Conservation (phyloP, 2,113 vertebrate species). For the Guaruba guarouba region DNA sequence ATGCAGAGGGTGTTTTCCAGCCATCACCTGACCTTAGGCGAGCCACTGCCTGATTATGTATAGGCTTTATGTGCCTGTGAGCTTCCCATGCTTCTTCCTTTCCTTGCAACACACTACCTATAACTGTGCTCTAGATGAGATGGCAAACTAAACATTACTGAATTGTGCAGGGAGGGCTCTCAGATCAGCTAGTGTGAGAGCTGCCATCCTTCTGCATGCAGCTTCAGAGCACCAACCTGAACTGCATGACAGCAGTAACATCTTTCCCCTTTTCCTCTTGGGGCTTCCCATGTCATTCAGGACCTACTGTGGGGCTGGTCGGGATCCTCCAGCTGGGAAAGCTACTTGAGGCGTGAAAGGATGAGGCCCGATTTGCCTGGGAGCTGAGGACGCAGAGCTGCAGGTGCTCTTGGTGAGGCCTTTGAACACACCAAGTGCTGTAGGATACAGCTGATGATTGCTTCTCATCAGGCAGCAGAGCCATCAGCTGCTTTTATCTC, state of each 20-base stretch:
- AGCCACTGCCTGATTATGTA: neutral
- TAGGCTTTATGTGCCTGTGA: neutral
- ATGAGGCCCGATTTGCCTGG: neutral
- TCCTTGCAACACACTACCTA: neutral
- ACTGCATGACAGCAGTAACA: neutral
- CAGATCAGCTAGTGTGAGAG: neutral
- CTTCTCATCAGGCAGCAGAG: neutral
- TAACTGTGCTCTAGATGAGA: accelerated
- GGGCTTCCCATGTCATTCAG: neutral
- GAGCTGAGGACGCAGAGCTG: neutral
- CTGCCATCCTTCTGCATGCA: neutral
- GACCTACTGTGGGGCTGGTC: neutral
- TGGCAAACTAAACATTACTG: neutral
- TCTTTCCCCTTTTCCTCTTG: neutral
- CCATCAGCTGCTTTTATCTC: neutral
- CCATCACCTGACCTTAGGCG: neutral
- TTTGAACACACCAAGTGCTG: neutral
- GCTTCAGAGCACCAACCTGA: neutral
- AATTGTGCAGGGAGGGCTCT: neutral
- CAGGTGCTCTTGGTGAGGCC: neutral
- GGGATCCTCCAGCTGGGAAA: neutral
- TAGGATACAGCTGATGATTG: neutral
- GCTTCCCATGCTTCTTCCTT: neutral
- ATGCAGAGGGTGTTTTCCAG: neutral
- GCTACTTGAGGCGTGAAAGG: neutral